A percentile compares a stretch with the other conserved stretches of the same genome.
These are phyloP conservation scores for Aphaenogaster ashmeadi DNA, from an alignment of 1,140 invertebrate species.

Conservation along the genomic window DNA sequence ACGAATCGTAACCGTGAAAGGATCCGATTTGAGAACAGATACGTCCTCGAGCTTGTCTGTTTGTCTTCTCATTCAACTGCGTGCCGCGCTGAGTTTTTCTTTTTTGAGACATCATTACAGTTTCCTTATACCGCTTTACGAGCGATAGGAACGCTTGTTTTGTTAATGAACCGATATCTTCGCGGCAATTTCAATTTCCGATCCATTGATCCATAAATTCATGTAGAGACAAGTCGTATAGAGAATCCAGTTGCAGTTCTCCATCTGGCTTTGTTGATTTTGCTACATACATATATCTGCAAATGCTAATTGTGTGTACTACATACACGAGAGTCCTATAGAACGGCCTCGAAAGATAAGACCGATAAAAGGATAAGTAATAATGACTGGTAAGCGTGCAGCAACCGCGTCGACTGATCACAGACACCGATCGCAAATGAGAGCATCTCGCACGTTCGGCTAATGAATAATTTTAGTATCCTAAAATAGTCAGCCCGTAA, in stretches of 20 bases:
- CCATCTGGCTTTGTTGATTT: not conserved
- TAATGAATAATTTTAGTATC: slow-evolving; percentile 44
- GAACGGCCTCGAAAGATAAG: not conserved
- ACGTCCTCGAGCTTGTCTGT: slow-evolving; percentile 53
- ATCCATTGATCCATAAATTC: slow-evolving; percentile 9
- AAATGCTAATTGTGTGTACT: not conserved
- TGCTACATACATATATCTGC: not conserved
- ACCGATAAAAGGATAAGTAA: not conserved
- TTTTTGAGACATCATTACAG: not conserved
- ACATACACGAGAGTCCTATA: not conserved
- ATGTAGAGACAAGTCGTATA: not conserved
- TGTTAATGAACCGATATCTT: slow-evolving; percentile 37
- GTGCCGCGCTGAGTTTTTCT: not conserved
- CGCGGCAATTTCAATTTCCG: not conserved
- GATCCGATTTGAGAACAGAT: slow-evolving; percentile 51
- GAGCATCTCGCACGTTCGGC: not conserved
- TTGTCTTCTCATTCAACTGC: slow-evolving; percentile 42
- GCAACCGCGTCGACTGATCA: not conserved
- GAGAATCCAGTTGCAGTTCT: not conserved
- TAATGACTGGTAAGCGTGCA: not conserved
- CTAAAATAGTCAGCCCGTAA: slow-evolving; percentile 5
- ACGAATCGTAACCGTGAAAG: slow-evolving; percentile 32
- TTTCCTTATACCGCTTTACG: slow-evolving; percentile 2
- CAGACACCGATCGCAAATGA: not conserved
- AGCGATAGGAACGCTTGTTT: slow-evolving; percentile 29